Evolutionary conservation across 2,113 vertebrate genomes (phyloP).

Genomic region (Scopus umbretta): DNA sequence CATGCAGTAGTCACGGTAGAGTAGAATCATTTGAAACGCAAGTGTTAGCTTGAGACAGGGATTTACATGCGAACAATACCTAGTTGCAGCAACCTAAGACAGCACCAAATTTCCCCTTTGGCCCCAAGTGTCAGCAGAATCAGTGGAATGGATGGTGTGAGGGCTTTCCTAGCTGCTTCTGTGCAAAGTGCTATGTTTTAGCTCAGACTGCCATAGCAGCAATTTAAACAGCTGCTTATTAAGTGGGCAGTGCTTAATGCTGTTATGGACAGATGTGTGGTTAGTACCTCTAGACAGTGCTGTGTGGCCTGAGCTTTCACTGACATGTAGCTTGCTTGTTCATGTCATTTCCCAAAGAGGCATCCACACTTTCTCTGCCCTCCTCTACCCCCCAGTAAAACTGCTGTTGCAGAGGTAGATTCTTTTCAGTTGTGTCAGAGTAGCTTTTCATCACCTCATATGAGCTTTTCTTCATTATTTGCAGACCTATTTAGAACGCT

Average conservation of each 20-base stretch:
- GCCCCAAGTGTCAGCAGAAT: neutral
- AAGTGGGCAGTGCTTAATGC: neutral
- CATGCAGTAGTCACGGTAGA: neutral
- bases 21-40: neutral
- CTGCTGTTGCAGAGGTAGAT: neutral
- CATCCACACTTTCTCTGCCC: neutral
- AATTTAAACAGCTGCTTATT: neutral
- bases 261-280: neutral
- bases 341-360: neutral
- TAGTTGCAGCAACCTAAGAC: neutral
- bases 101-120: neutral
- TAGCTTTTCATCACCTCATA: neutral
- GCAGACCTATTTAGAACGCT: neutral
- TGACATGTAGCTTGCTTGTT: neutral
- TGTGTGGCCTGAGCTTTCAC: neutral
- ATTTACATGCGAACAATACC: neutral
- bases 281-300: neutral
- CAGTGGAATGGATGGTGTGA: neutral
- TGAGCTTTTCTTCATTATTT: neutral
- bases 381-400: neutral
- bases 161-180: neutral
- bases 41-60: neutral
- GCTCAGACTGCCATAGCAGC: neutral
- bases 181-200: neutral
- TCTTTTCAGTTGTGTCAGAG: too few species aligned